Evolutionary conservation across 2,797 vertebrate genomes (phyloP), one percentile per base, ranked within the genome.

Genomic region (Distichodus sexfasciatus): DNA sequence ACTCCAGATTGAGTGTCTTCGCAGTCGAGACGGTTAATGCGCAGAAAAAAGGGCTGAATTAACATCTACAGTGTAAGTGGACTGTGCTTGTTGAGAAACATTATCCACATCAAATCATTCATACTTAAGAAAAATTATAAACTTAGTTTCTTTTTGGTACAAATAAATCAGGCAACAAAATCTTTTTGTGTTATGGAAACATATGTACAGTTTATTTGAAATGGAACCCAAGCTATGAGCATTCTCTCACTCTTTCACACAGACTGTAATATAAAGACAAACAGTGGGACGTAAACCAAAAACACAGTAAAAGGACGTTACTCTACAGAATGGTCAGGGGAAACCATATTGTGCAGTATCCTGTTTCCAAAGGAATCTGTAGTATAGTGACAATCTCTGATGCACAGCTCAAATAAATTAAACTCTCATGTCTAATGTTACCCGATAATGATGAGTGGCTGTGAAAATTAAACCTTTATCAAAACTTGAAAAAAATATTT

Each of bases 201-300:
- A 75, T 72, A 80, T 83, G 63, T 73, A 79, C 76, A 84, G 44
- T 55, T 78, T 84, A 84, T 85, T 84, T 81, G 33, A 74, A 51
- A 28, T 50, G 59, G 40, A 66, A 28, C 21, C 53, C 35, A 72
- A 58, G 53, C 15, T 69, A 33, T 53, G 29, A 62, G 36, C 50
- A 63, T 55, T 62, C 57, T 58, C 19, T 40, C 43, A 41, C 19
- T 47, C 33, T 55, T 53, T 40, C 24, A 71, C 41, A 14, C 11
- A 69, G 24, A 19, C 31, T 0, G 63, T 11, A 60, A 24, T 10
- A 24, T 23, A 11, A 2, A 53, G 59, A 57, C 11, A 24, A 68
- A 57, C 31, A 57, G n/a, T 24, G 28, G 21, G 36, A 28, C 23
- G 35, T 15, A 46, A 78, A 54, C 17, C 68, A 68, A 23, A 71